Evolutionary conservation across 2,888 invertebrate genomes (phyloP).

Genomic region (Schizaphis graminum): DNA sequence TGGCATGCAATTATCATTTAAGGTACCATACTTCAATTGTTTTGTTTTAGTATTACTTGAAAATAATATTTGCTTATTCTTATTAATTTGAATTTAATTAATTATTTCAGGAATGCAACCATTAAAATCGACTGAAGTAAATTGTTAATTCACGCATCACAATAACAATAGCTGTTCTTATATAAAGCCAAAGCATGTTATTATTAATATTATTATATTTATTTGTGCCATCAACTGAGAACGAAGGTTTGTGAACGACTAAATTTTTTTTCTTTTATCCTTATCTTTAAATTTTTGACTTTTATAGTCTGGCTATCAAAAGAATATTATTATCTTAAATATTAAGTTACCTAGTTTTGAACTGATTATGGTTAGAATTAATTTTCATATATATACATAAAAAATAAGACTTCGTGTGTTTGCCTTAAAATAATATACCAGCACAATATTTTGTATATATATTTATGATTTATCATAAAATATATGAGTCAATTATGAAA

Average conservation of each 20-base stretch:
- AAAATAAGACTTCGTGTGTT: conserved; percentile 51
- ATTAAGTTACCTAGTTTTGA: conserved; percentile 64
- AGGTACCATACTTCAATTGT: not conserved
- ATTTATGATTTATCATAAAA: conserved; percentile 36
- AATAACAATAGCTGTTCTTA: conserved; percentile 36
- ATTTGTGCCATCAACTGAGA: conserved; percentile 57
- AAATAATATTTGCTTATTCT: not conserved
- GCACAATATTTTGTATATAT: conserved; percentile 53
- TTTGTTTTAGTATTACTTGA: not conserved
- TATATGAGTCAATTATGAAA: conserved; percentile 57
- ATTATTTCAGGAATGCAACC: conserved; percentile 62
- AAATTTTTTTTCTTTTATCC: conserved; percentile 12
- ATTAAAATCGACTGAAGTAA: conserved; percentile 60
- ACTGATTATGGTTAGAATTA: conserved; percentile 62
- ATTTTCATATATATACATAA: conserved; percentile 48
- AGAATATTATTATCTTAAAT: conserved; percentile 63
- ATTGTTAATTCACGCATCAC: conserved; percentile 55
- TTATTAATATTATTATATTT: conserved; percentile 35
- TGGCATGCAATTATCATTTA: not conserved
- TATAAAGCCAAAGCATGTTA: conserved; percentile 48
- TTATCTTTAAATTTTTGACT: conserved; percentile 39
- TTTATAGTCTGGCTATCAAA: conserved; percentile 49
- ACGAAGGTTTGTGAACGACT: conserved; percentile 63
- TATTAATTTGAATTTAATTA: not conserved
- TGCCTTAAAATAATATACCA: conserved; percentile 31